Evolutionary conservation across 1,140 invertebrate species (phyloP).

Genomic region (Hylaeus anthracinus): DNA sequence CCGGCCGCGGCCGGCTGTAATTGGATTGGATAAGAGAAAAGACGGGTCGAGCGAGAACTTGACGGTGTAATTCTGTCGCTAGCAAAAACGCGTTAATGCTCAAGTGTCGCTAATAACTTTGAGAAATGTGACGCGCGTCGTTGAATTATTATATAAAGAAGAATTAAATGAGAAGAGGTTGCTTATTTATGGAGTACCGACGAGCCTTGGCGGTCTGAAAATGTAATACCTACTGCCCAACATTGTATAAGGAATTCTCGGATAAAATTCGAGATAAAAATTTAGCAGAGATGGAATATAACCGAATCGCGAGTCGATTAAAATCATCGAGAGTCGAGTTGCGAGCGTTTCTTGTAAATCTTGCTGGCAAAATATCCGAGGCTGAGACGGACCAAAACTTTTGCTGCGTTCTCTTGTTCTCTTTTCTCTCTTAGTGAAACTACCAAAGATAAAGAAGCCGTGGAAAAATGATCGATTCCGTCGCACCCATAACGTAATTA

Average conservation of each 20-base stretch:
- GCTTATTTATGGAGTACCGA: background rate
- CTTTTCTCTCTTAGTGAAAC: too few species aligned
- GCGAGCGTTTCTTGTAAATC: too few species aligned
- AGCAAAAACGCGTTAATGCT: constrained; percentile 34
- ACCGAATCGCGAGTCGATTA: too few species aligned
- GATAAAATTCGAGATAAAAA: background rate
- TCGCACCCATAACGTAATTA: constrained; percentile 2
- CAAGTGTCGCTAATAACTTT: constrained; percentile 25
- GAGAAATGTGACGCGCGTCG: constrained; percentile 29
- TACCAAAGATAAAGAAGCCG: too few species aligned
- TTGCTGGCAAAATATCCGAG: too few species aligned
- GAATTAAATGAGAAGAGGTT: background rate
- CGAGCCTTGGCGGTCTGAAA: background rate
- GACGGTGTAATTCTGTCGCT: constrained; percentile 27
- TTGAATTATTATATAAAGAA: constrained; percentile 6
- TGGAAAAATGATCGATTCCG: too few species aligned
- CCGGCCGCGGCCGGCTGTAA: constrained; percentile 4
- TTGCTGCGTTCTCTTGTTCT: too few species aligned
- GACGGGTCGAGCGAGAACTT: background rate
- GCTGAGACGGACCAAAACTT: too few species aligned
- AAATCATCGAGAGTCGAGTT: too few species aligned
- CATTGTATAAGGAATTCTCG: too few species aligned
- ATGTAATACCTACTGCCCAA: background rate
- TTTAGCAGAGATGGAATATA: background rate
- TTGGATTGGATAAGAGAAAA: constrained; percentile 41